Evolutionary conservation across 1,140 invertebrate species (phyloP), one percentile per base, ranked within the genome.

Genomic region (Nasonia giraulti): DNA sequence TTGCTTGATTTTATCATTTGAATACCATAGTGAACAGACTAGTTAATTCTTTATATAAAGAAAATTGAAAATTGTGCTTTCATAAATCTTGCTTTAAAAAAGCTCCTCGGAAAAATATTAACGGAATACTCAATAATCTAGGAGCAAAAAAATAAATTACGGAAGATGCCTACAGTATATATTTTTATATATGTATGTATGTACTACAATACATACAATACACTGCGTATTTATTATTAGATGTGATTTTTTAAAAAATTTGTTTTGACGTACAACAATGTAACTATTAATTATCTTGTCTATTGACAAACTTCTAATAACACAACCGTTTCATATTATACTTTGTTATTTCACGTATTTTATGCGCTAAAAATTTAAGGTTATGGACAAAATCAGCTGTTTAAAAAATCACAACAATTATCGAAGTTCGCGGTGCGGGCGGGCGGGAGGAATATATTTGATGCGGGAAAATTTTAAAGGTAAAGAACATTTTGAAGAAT

Each of bases 311-410:
- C 6, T 10, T 44, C 1, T 44, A 44, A 44, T 44, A 44, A 8
- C 5, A 44, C 0, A 44, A 7, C 6, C 40, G 40, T 10, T 40
- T 40, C 7, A 40, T 8, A 8, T 40, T 40, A 8, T 44, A 44
- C 40, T 10, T 44, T 44, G 40, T 62, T 50, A 50, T 62, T 62
- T 31, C 33, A 31, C 27, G 27, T 27, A 27, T 27, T 27, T 27
- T 27, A 27, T 27, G 27, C 5, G 4, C 20, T 33, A 80, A 69
- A 69, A n/a, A 7, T 73, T 0, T 66, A 31, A 83, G 81, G 81
- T 83, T 83, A 83, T 76, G 37, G 1, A 12, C 23, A 12, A 47
- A 37, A 83, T 76, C 73, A 83, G 81, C 74, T 83, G 81, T 66
- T 83, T 20, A 79, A 83, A 50, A 83, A 71, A 69, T 50, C 40